Conservation (phyloP, 2,888 invertebrate species). For the Tipula lateralis region DNA sequence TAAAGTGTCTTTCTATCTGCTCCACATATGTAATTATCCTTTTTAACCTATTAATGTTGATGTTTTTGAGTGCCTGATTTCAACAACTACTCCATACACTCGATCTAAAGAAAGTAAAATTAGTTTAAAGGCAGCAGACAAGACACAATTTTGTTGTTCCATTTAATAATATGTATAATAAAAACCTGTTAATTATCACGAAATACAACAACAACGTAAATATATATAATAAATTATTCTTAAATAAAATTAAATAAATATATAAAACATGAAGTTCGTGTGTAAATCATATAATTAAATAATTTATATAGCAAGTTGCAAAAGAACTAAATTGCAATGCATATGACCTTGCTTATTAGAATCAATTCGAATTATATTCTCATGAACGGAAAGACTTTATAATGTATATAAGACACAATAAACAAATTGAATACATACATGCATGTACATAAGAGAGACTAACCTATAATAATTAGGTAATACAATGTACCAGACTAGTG, state of each 20-base stretch:
- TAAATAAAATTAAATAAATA: conserved; percentile 2
- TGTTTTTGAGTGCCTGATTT: background rate
- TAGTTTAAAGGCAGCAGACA: background rate
- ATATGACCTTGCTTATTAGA: conserved; percentile 19
- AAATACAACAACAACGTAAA: background rate
- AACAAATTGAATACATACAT: background rate
- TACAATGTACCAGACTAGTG: background rate
- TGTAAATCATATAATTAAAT: conserved; percentile 24
- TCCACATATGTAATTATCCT: background rate
- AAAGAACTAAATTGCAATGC: background rate
- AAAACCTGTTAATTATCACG: conserved; percentile 9
- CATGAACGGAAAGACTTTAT: conserved; percentile 8
- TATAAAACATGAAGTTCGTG: conserved; percentile 1
- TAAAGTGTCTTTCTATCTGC: background rate
- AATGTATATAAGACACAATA: background rate
- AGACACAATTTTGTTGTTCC: background rate
- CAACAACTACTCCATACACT: background rate
- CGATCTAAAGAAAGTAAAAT: background rate
- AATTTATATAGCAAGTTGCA: background rate
- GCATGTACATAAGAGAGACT: background rate
- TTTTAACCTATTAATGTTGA: background rate
- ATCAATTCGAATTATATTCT: conserved; percentile 5
- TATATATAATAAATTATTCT: conserved; percentile 8
- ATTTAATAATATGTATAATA: background rate
- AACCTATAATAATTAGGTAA: conserved; percentile 13